These are phyloP conservation scores for Amphipoea lucens DNA, from an alignment of 2,888 invertebrate species.

Conservation along the genomic window DNA sequence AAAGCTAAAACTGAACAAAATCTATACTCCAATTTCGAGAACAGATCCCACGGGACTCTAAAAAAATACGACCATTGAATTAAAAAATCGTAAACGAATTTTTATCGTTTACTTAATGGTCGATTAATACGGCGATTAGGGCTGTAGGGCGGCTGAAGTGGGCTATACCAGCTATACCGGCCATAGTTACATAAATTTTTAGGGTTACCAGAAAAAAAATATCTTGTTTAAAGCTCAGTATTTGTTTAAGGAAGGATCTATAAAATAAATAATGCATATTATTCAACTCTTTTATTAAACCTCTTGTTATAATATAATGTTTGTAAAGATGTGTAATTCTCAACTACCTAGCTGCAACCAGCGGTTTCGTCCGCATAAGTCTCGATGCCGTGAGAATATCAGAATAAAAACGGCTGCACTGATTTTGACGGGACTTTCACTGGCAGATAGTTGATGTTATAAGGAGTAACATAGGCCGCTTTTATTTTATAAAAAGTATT, in stretches of 20 bases:
- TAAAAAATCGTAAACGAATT: conserved; percentile 62
- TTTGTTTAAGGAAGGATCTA: neutral
- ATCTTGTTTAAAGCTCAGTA: neutral
- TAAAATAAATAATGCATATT: neutral
- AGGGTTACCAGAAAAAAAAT: conserved; percentile 35
- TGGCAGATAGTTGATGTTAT: neutral
- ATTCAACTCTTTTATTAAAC: neutral
- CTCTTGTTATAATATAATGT: neutral
- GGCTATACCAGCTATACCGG: conserved; percentile 24
- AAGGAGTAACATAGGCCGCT: neutral
- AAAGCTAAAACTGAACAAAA: neutral
- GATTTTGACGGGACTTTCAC: neutral
- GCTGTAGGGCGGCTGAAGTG: conserved; percentile 30
- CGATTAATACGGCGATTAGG: conserved; percentile 60
- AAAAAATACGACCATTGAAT: conserved; percentile 57
- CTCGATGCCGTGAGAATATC: neutral
- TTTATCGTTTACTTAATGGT: conserved; percentile 60
- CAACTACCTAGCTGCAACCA: neutral
- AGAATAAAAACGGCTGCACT: neutral
- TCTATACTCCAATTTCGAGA: conserved; percentile 4
- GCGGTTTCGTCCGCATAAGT: neutral
- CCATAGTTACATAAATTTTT: conserved; percentile 17
- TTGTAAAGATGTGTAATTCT: neutral
- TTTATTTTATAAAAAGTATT: neutral
- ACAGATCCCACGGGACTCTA: conserved; percentile 3